Base-by-base conservation (phyloP, 2,888 invertebrate species). In the Pammene aurita region DNA sequence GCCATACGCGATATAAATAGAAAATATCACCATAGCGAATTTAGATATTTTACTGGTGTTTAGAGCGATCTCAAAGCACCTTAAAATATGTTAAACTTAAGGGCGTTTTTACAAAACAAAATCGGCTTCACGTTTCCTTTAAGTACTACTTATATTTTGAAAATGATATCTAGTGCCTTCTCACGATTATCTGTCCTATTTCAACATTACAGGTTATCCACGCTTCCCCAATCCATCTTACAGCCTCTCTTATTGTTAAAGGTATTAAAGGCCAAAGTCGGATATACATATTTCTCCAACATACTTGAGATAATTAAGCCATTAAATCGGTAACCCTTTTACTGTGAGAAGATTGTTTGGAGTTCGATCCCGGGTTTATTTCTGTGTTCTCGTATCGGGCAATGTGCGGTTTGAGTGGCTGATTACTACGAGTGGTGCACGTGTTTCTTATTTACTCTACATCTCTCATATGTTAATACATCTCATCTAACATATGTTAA, bases 251-350 rank as follows among this genome's bases (percentile, higher is more conserved):
- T 65, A 69, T 60, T 26, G 35, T 16, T 57, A 35, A 41, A n/a
- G n/a, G 18, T 4, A 34, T 50, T 69, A 69, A 52, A 58, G 65
- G 16, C 7, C 34, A 55, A 69, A 69, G 48, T 69, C 16, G 58
- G 58, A 54, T 60, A 46, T n/a, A n/a, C n/a, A n/a, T 64, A 46
- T 54, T 60, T 55, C 13, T 50, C 50, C 44, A 46, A 54, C 69
- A 84, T 86, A 88, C 87, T 89, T 83, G 85, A 89, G 88, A 88
- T 90, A 90, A 92, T 90, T 87, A 89, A 89, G 88, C 86, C 85
- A 89, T 91, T 89, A 89, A 86, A 87, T 86, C 82, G 80, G 83
- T 84, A 83, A 84, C 85, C 85, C 85, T 85, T 85, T 85, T 80
- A 85, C 79, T 85, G 87, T 87, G 87, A 84, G 88, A 87, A 87